Evolutionary conservation across 64 coral and sea anemone species (phyloP).

Genomic region (Actinia tenebrosa): DNA sequence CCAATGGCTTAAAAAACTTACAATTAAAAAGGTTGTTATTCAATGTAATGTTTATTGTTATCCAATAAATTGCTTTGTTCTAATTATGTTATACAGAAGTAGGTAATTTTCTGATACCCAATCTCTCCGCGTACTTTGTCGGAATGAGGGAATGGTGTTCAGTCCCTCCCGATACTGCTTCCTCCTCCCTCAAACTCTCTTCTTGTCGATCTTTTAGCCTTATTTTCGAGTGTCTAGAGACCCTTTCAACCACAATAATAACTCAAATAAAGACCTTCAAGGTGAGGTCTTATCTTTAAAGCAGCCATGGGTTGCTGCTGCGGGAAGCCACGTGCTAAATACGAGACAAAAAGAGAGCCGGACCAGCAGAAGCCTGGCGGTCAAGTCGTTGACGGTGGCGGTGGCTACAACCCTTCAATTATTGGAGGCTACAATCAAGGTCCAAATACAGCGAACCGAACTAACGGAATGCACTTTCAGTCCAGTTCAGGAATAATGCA

Average conservation of each 20-base stretch:
- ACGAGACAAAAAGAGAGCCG: slow-evolving; percentile 49
- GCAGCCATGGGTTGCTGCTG: slow-evolving; percentile 99
- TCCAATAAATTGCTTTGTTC: background rate
- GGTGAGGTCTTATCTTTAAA: slow-evolving; percentile 26
- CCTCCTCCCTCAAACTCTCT: slow-evolving; percentile 15
- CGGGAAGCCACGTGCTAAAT: slow-evolving; percentile 66
- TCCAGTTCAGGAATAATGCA: slow-evolving; percentile 17
- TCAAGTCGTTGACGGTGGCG: background rate
- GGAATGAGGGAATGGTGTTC: slow-evolving; percentile 6
- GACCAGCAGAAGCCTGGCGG: slow-evolving; percentile 29
- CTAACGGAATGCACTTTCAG: slow-evolving; percentile 33
- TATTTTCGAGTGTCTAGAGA: slow-evolving; percentile 11
- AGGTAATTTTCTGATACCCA: background rate
- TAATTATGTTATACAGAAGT: background rate
- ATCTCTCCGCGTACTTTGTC: background rate
- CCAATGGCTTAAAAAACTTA: too few species aligned
- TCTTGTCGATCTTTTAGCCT: slow-evolving; percentile 7
- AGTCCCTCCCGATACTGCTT: slow-evolving; percentile 23
- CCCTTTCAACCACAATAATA: background rate
- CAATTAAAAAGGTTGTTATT: too few species aligned
- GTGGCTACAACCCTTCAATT: slow-evolving; percentile 19
- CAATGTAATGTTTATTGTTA: too few species aligned
- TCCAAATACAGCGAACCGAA: background rate
- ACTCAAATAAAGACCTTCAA: background rate
- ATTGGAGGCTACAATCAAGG: slow-evolving; percentile 22